Conservation (phyloP, 2,888 invertebrate genomes). For the Frankliniella intonsa region DNA sequence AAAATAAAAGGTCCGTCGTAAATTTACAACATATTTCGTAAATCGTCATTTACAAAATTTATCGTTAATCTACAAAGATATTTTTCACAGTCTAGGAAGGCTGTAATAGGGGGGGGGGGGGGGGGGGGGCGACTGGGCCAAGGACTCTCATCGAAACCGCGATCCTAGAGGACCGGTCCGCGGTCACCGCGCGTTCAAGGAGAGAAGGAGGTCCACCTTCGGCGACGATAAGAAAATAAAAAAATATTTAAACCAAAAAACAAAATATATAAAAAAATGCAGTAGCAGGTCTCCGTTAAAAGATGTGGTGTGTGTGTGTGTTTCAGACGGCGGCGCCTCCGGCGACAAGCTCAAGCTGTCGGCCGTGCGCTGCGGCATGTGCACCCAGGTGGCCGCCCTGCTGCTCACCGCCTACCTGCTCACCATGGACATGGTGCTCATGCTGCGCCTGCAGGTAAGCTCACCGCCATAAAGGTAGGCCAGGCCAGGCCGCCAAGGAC, state of each 20-base stretch:
- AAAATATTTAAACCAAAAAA: not conserved
- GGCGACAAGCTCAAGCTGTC: not conserved
- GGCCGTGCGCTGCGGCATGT: not conserved
- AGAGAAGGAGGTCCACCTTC: not conserved
- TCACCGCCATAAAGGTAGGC: not conserved
- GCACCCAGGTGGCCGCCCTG: not conserved
- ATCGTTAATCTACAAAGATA: no score
- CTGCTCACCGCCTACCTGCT: constrained; percentile 23
- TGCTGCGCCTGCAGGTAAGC: constrained; percentile 11
- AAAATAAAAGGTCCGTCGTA: no score
- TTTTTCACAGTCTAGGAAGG: no score
- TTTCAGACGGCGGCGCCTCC: not conserved
- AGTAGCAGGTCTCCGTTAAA: not conserved
- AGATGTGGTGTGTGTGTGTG: not conserved
- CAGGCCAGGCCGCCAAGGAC: no score
- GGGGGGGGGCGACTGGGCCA: no score
- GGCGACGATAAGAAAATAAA: not conserved
- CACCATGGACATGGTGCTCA: constrained; percentile 26
- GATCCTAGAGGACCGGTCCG: not conserved
- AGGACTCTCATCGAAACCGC: not conserved
- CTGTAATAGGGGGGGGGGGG: no score
- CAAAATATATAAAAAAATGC: not conserved
- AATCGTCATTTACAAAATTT: no score
- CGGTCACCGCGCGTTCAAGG: not conserved
- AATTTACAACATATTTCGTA: no score